These are phyloP conservation scores for Metellina segmentata DNA, from an alignment of 2,888 invertebrate genomes.

Conservation along the genomic window DNA sequence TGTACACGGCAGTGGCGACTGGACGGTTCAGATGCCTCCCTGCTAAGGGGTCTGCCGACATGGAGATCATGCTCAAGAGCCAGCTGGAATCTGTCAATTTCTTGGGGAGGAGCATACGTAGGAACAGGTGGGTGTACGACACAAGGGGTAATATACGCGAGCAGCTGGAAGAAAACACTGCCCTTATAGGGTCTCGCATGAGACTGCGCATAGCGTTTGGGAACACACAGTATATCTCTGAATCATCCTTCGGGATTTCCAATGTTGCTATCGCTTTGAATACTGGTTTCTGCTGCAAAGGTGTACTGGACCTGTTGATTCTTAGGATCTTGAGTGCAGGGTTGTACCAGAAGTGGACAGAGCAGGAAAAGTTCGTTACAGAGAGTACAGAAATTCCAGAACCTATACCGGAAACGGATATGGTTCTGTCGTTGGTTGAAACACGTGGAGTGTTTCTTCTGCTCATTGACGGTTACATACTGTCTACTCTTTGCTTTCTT, in stretches of 20 bases:
- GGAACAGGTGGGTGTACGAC: background rate
- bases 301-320: background rate
- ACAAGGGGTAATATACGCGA: background rate
- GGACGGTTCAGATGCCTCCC: background rate
- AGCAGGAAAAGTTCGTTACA: background rate
- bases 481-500: background rate
- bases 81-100: background rate
- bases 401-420: background rate
- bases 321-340: slow-evolving; percentile 15
- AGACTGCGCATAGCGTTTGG: background rate
- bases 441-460: background rate
- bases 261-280: slow-evolving; percentile 2
- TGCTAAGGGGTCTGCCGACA: slow-evolving; percentile 15
- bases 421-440: background rate
- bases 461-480: background rate
- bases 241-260: background rate
- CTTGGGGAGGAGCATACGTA: background rate
- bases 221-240: background rate
- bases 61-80: background rate
- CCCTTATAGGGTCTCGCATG: background rate
- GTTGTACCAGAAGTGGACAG: slow-evolving; percentile 10
- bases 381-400: background rate
- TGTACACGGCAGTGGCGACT: slow-evolving; percentile 3
- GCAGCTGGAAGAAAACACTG: background rate
- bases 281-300: slow-evolving; percentile 9